Conservation (phyloP, 2,888 invertebrate species). For the Leptopterna dolabrata region DNA sequence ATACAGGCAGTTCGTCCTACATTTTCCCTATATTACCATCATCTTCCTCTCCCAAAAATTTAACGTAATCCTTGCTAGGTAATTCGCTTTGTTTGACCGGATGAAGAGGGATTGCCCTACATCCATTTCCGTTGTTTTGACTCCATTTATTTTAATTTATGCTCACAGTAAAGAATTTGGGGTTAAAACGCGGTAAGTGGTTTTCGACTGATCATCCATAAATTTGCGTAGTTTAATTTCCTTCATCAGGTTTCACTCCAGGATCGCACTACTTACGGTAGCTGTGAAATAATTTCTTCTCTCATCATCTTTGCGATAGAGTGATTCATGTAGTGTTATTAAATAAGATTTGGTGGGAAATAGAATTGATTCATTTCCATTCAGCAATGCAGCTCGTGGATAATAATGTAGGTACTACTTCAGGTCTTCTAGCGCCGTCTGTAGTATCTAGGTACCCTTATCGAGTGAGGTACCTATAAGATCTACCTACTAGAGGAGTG, state of each 20-base stretch:
- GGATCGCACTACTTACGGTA: not conserved
- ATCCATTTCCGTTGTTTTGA: constrained; percentile 39
- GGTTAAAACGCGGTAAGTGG: constrained; percentile 40
- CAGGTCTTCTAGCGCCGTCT: no score
- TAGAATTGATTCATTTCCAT: no score
- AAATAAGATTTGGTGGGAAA: no score
- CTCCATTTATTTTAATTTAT: constrained; percentile 44
- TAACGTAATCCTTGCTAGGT: not conserved
- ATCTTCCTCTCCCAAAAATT: not conserved
- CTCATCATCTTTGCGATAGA: no score
- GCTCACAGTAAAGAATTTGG: constrained; percentile 26
- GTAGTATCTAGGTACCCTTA: no score
- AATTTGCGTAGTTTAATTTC: not conserved
- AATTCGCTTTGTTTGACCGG: constrained; percentile 4
- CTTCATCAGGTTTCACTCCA: not conserved
- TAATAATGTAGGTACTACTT: no score
- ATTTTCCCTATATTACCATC: not conserved
- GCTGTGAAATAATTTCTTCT: no score
- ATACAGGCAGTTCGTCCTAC: no score
- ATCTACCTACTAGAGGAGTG: no score
- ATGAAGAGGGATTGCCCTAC: constrained; percentile 1
- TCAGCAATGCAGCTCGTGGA: no score
- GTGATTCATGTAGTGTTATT: no score
- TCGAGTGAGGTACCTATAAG: no score
- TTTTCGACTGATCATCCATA: not conserved